Evolutionary conservation across 2,797 vertebrate species (phyloP).

Genomic region (Champsocephalus gunnari): DNA sequence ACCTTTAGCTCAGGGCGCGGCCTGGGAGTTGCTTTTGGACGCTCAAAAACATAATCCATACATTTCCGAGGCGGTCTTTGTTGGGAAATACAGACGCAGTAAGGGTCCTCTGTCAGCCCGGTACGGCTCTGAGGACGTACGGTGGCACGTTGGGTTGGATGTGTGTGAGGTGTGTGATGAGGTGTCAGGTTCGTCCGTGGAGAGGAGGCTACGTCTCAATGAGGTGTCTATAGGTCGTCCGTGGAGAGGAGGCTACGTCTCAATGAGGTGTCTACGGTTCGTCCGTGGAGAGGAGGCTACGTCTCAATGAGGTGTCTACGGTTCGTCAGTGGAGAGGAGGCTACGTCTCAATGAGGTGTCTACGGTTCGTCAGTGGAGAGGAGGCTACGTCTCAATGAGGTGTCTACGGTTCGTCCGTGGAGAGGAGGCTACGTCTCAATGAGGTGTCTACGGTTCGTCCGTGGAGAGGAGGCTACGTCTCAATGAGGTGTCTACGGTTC

Average conservation of each 20-base stretch:
- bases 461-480: constrained; percentile 36
- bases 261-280: neutral
- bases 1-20: neutral
- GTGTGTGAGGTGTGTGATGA: constrained; percentile 42
- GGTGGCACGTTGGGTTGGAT: constrained; percentile 56
- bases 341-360: too few relatives aligned
- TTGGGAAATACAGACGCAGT: constrained; percentile 87
- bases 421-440: constrained; percentile 34
- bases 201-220: constrained; percentile 30
- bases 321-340: too few relatives aligned
- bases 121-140: constrained; percentile 54
- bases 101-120: constrained; percentile 55
- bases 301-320: too few relatives aligned
- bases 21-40: constrained; percentile 76
- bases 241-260: constrained; percentile 36
- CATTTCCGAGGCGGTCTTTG: constrained; percentile 79
- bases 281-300: too few relatives aligned
- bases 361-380: too few relatives aligned
- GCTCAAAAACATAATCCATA: constrained; percentile 72
- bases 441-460: constrained; percentile 32
- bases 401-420: too few relatives aligned
- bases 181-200: constrained; percentile 31
- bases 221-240: constrained; percentile 29
- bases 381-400: too few relatives aligned
- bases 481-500: constrained; percentile 33